These are phyloP conservation scores for Musca vetustissima DNA, from an alignment of 1,140 invertebrate genomes.

Conservation along the genomic window DNA sequence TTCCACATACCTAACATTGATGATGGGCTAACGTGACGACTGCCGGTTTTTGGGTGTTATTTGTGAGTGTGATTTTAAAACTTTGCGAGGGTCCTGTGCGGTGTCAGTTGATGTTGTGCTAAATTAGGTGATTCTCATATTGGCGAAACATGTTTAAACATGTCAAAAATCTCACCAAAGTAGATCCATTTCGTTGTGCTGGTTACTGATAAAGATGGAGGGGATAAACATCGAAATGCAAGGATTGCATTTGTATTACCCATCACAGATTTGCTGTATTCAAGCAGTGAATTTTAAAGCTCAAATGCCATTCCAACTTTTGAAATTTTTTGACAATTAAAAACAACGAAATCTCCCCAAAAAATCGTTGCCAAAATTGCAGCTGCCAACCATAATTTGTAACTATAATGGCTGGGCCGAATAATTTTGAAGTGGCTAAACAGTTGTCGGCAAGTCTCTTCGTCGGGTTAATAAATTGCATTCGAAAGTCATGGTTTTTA, in stretches of 20 bases:
- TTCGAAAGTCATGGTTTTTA: constrained; percentile 5
- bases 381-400: constrained; percentile 1
- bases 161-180: constrained; percentile 24
- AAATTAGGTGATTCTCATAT: constrained; percentile 56
- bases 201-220: neutral
- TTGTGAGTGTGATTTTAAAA: neutral
- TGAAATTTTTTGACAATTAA: constrained; percentile 19
- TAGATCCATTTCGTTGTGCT: constrained; percentile 4
- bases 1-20: too few species aligned
- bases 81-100: neutral
- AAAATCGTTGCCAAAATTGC: constrained; percentile 5
- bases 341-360: neutral
- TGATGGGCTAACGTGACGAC: neutral
- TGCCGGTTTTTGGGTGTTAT: neutral
- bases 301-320: neutral
- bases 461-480: neutral
- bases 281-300: neutral
- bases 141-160: constrained; percentile 48
- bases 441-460: too few species aligned
- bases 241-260: neutral
- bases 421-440: neutral
- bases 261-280: neutral
- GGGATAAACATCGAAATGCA: neutral
- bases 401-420: neutral
- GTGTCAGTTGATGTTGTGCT: constrained; percentile 28